Base-by-base conservation (phyloP, 2,113 vertebrate genomes). In the Typhlomys cinereus region DNA sequence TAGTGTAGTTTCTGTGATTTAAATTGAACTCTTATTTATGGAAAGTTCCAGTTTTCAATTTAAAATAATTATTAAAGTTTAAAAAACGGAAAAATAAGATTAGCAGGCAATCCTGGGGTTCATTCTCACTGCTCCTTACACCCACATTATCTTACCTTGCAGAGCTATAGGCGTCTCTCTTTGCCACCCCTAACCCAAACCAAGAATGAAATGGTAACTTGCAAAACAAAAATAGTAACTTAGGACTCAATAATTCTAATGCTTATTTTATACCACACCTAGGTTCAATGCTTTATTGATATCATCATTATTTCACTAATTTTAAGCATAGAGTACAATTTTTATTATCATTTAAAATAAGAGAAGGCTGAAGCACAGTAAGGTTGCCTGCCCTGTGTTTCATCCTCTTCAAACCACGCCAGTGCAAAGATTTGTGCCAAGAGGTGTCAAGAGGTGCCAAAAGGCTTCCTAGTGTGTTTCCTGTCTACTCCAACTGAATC, bases 11-110 rank as follows among this genome's bases (percentile, higher is more conserved):
- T 81, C 71, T 70, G 27, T 74, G 86, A 88, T 71, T 61, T n/a
- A n/a, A 41, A n/a, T 79, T 66, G 34, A 91, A 82, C 64, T 70
- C 75, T 91, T 90, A 73, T 83, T 75, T 95, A 61, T 92, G 61
- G 34, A 85, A 90, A 83, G 27, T 81, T 66, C 52, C 39, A 11
- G 15, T 79, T 88, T 94, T 85, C 73, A 90, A 79, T 85, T 88
- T 85, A 76, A 94, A 91, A 73, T 95, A 89, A 91, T 88, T 81
- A 78, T 46, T 44, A 84, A 78, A 71, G 61, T n/a, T n/a, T n/a
- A 84, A 66, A 78, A 46, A 66, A 61, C 8, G 66, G 31, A 41
- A 90, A 50, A 54, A 31, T 29, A 67, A 14, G n/a, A 5, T 39
- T 87, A 31, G 2, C 29, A 50, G 29, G 31, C 1, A 62, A 21